phyloP scores from a whole-genome alignment of 2,888 invertebrate genomes.

The Augiades crinisus region DNA sequence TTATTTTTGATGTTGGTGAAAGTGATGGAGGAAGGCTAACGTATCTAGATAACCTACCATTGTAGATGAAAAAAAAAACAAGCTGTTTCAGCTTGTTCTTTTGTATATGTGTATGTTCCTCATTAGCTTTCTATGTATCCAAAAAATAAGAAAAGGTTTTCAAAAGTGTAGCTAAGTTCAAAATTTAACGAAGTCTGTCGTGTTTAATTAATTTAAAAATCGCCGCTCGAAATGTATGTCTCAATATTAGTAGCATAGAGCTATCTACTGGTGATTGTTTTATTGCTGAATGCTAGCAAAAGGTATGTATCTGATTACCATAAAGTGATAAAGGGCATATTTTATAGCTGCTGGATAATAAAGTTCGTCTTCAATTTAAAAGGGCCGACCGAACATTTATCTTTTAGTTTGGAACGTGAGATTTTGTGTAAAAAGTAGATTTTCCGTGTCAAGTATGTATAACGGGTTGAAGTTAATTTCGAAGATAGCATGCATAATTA shows the following conservation, averaged over 20 bases:
- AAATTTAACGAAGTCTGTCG: no score
- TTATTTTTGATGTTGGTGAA: no score
- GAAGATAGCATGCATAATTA: conserved; percentile 45
- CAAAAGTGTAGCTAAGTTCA: no score
- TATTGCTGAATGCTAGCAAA: conserved; percentile 3
- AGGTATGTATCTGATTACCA: conserved; percentile 10
- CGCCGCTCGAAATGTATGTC: no score
- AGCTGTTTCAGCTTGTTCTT: no score
- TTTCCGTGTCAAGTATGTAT: conserved; percentile 35
- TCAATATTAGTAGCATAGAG: neutral
- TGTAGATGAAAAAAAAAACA: no score
- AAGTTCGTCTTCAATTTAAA: conserved; percentile 4
- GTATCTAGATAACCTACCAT: no score
- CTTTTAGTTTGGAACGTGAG: conserved; percentile 8
- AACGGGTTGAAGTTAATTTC: conserved; percentile 41
- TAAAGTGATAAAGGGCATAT: conserved; percentile 12
- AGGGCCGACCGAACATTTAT: conserved; percentile 1
- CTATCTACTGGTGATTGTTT: neutral
- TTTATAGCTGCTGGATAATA: conserved; percentile 10
- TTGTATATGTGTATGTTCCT: no score
- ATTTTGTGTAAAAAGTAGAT: conserved; percentile 34
- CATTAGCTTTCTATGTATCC: no score
- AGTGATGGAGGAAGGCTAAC: no score
- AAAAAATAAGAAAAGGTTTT: no score
- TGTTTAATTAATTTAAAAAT: no score